These are phyloP conservation scores for Natator depressus DNA, from an alignment of 2,113 vertebrate species.

Conservation along the genomic window DNA sequence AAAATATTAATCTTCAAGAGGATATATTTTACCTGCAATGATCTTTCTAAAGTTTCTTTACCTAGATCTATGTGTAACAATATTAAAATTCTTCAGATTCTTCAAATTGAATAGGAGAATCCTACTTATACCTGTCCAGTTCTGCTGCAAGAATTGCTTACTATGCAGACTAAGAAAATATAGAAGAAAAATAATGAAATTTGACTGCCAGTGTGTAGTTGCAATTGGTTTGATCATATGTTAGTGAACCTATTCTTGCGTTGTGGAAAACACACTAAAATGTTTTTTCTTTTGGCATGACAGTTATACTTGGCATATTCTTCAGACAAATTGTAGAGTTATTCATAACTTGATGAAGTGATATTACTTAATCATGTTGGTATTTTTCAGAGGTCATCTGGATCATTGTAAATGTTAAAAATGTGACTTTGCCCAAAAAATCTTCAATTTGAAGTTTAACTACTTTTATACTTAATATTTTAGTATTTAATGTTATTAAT, in stretches of 20 bases:
- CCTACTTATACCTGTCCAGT: not conserved
- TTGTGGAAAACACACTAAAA: not conserved
- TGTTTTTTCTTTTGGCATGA: not conserved
- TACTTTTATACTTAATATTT: not conserved
- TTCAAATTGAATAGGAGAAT: not conserved
- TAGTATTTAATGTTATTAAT: not conserved
- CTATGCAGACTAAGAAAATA: not conserved
- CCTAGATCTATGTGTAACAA: not conserved
- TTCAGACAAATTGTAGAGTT: slow-evolving; percentile 26
- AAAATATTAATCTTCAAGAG: not conserved
- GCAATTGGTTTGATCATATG: not conserved
- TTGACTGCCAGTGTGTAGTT: slow-evolving; percentile 1
- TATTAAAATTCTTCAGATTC: not conserved
- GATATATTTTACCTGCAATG: not conserved
- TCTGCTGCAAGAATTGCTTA: not conserved
- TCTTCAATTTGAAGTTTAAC: not conserved
- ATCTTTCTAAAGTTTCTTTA: not conserved
- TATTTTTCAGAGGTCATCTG: not conserved
- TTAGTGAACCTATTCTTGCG: not conserved
- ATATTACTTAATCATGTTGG: not conserved
- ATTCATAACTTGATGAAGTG: not conserved
- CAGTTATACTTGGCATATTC: not conserved
- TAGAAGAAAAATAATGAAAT: not conserved
- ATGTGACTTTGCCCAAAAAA: not conserved
- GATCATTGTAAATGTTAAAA: not conserved